Evolutionary conservation across 2,797 vertebrate genomes (phyloP).

Genomic region (Knipowitschia caucasica): DNA sequence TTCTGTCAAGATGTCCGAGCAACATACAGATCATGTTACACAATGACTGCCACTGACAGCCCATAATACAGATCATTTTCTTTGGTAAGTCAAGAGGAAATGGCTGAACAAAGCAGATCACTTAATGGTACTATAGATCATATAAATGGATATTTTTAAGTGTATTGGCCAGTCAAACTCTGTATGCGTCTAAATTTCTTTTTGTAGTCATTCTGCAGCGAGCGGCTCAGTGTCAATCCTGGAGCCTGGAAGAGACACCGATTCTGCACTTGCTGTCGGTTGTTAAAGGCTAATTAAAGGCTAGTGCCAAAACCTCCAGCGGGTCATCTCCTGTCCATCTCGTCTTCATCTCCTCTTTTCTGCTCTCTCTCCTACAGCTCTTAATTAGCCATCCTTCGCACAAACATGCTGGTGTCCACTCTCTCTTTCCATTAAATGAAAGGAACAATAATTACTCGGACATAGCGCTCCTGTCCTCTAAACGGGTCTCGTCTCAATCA

Average conservation of each 20-base stretch:
- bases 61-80: not conserved
- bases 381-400: slow-evolving; percentile 57
- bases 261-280: slow-evolving; percentile 5
- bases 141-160: not conserved
- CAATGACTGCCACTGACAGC: not conserved
- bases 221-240: not conserved
- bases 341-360: slow-evolving; percentile 34
- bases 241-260: not conserved
- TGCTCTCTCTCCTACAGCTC: slow-evolving; percentile 24
- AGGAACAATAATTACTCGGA: slow-evolving; percentile 74
- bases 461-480: slow-evolving; percentile 69
- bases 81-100: not conserved
- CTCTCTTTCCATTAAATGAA: slow-evolving; percentile 68
- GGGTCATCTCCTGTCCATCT: slow-evolving; percentile 62
- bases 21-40: too few species aligned
- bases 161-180: not conserved
- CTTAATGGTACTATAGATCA: not conserved
- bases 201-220: not conserved
- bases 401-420: slow-evolving; percentile 44
- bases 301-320: slow-evolving; percentile 30
- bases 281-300: slow-evolving; percentile 10
- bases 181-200: not conserved
- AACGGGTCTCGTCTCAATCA: slow-evolving; percentile 74
- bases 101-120: not conserved
- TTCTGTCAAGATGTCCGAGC: too few species aligned